Conservation (phyloP, 2,113 vertebrate genomes). For the Megalops atlanticus region DNA sequence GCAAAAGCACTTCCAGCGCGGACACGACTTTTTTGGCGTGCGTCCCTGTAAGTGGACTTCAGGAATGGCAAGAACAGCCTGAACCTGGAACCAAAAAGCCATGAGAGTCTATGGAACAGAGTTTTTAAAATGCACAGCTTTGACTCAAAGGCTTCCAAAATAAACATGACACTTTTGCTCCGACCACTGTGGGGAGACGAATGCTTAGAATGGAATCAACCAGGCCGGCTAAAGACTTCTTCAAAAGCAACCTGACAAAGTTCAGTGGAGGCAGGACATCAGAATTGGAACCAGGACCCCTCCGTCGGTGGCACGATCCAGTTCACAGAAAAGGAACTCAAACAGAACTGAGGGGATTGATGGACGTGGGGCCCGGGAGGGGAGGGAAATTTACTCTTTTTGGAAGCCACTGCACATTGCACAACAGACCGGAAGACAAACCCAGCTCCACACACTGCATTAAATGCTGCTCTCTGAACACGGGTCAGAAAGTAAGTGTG, state of each 20-base stretch:
- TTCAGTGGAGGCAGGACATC: not conserved
- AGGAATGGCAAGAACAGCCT: too few species aligned
- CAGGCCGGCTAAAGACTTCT: not conserved
- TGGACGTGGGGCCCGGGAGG: not conserved
- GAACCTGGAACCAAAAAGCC: too few species aligned
- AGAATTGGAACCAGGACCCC: not conserved
- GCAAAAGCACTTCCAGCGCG: too few species aligned
- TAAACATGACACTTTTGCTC: not conserved
- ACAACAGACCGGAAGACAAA: not conserved
- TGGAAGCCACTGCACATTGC: not conserved
- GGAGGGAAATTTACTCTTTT: not conserved
- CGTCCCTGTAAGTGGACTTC: too few species aligned
- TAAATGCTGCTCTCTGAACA: not conserved
- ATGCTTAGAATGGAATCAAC: not conserved
- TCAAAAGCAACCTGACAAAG: not conserved
- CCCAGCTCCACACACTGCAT: not conserved
- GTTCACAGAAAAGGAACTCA: not conserved
- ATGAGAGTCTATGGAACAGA: too few species aligned
- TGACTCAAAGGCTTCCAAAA: too few species aligned
- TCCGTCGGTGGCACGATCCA: not conserved
- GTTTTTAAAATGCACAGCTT: too few species aligned
- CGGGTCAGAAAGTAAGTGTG: not conserved
- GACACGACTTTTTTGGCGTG: too few species aligned
- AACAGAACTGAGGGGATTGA: not conserved
- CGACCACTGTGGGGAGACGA: too few species aligned